A percentile compares a stretch with the other conserved stretches of the same genome.
Conservation (phyloP, 2,797 vertebrate species). For the Molossus molossus region DNA sequence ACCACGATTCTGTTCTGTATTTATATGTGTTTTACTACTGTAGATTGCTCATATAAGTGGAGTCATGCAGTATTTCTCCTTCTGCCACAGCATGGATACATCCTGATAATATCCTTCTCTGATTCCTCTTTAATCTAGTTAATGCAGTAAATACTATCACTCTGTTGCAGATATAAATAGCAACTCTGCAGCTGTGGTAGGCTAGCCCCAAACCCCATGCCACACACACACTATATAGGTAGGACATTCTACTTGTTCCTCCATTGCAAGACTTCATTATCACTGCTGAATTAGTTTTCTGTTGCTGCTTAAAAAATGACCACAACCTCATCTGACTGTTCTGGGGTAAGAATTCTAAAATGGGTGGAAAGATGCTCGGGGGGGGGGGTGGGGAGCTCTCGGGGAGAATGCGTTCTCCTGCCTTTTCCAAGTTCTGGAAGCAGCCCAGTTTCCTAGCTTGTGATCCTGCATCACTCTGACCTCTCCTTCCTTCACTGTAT, state of each 20-base stretch:
- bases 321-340: not conserved
- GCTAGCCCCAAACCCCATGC: not conserved
- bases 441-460: not conserved
- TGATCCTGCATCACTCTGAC: fast-evolving
- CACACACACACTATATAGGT: not conserved
- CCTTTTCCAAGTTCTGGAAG: not conserved
- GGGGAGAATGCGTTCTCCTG: not conserved
- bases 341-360: not conserved
- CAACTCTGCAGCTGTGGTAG: fast-evolving
- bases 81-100: not conserved
- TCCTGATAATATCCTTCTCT: not conserved
- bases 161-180: not conserved
- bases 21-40: not conserved
- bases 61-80: not conserved
- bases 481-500: fast-evolving
- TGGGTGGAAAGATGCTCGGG: fast-evolving
- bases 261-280: not conserved
- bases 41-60: not conserved
- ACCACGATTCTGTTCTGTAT: not conserved
- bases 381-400: fast-evolving
- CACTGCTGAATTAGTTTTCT: fast-evolving
- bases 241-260: not conserved
- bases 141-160: not conserved
- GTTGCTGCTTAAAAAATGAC: not conserved
- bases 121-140: not conserved